These are phyloP conservation scores for Chymomyza costata DNA, from an alignment of 1,140 invertebrate species.

Conservation along the genomic window DNA sequence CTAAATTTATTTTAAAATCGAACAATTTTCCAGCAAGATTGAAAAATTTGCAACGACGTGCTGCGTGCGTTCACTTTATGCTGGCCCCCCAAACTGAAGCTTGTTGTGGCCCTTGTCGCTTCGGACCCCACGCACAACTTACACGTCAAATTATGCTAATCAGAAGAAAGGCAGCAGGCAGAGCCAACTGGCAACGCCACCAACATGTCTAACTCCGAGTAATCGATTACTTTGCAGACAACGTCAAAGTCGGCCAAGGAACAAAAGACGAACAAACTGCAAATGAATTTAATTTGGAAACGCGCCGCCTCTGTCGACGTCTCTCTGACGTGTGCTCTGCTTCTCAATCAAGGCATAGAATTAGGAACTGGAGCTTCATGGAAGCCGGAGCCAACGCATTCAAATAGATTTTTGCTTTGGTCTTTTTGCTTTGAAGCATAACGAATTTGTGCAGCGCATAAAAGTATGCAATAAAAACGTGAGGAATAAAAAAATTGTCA, in stretches of 20 bases:
- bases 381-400: no score
- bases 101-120: conserved; percentile 11
- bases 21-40: conserved; percentile 39
- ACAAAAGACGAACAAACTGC: conserved; percentile 21
- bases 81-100: no score
- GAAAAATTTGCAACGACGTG: conserved; percentile 14
- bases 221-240: conserved; percentile 47
- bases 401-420: no score
- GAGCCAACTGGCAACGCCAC: conserved; percentile 2
- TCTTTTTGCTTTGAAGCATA: no score
- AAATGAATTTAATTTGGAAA: conserved; percentile 36
- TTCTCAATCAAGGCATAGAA: no score
- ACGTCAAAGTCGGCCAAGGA: no score
- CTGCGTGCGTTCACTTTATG: conserved; percentile 22
- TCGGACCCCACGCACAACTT: conserved; percentile 15
- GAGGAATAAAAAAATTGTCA: no score
- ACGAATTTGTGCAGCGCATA: no score
- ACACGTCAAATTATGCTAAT: conserved; percentile 62
- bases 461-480: no score
- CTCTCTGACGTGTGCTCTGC: no score
- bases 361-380: no score
- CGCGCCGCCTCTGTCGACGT: no score
- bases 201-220: conserved; percentile 29
- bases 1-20: conserved; percentile 49
- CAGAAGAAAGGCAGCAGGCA: conserved; percentile 17